Evolutionary conservation across 2,888 invertebrate species (phyloP).

Genomic region (Antheraea assamensis): DNA sequence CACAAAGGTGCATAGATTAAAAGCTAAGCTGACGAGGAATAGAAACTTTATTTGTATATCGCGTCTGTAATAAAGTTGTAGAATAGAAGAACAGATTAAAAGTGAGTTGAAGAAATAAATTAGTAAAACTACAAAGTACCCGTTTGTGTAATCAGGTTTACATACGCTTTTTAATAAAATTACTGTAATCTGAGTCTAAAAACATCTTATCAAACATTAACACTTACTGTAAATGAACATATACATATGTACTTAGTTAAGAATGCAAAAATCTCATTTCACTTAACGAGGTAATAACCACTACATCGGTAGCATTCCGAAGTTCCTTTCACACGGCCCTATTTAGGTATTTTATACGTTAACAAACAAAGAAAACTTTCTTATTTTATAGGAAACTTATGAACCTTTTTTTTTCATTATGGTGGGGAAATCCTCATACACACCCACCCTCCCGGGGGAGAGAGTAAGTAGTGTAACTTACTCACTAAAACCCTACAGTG

Average conservation of each 20-base stretch:
- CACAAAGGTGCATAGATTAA: neutral
- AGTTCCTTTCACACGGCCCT: neutral
- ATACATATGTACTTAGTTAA: neutral
- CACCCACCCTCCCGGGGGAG: too few species aligned
- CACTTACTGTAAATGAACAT: neutral
- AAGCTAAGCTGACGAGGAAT: neutral
- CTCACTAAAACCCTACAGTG: too few species aligned
- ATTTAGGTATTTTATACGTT: neutral
- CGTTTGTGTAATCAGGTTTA: neutral
- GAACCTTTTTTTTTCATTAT: too few species aligned
- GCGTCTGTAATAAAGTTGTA: too few species aligned
- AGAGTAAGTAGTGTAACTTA: too few species aligned
- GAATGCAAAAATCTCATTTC: neutral
- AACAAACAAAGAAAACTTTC: neutral
- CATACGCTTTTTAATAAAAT: neutral
- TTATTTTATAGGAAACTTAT: neutral
- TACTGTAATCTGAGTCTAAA: neutral
- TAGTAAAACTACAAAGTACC: neutral
- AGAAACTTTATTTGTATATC: neutral
- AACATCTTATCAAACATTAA: neutral
- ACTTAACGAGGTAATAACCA: neutral
- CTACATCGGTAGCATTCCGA: neutral
- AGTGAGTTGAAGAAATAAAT: neutral
- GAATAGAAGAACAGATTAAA: neutral
- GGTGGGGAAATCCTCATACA: too few species aligned